phyloP scores from a whole-genome alignment of 2,888 invertebrate genomes.

The Clunio marinus region DNA sequence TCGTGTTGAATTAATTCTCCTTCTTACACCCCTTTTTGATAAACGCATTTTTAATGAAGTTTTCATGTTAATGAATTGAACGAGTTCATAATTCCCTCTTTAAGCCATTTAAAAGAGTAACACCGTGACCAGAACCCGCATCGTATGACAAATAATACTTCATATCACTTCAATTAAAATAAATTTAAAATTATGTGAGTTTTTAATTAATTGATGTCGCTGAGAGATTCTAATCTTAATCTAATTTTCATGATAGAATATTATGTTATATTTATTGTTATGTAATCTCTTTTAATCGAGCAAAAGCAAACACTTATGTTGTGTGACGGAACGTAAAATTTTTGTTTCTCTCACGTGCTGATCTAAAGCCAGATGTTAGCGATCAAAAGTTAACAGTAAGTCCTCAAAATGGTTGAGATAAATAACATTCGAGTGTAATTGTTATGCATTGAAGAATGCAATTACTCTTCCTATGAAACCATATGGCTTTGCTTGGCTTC shows the following conservation, averaged over 20 bases:
- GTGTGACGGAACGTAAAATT: neutral
- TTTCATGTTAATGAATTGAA: constrained; percentile 3
- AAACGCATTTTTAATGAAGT: constrained; percentile 4
- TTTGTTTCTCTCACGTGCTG: neutral
- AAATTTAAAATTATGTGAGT: neutral
- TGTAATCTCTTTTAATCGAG: neutral
- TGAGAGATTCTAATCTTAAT: constrained; percentile 4
- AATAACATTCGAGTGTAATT: neutral
- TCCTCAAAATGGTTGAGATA: neutral
- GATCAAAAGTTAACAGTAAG: constrained; percentile 6
- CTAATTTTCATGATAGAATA: neutral
- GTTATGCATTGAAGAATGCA: constrained; percentile 33
- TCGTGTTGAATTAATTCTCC: neutral
- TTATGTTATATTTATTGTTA: neutral
- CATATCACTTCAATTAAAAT: neutral
- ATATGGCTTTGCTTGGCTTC: constrained; percentile 11
- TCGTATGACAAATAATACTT: neutral
- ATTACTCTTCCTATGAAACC: constrained; percentile 14
- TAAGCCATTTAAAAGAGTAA: neutral
- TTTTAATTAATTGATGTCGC: constrained; percentile 31
- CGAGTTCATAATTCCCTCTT: neutral
- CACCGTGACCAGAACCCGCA: constrained; percentile 1
- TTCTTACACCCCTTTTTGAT: neutral
- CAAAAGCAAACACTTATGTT: neutral
- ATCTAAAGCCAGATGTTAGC: constrained; percentile 19